Conservation (phyloP, 2,113 vertebrate genomes). For the Hylia prasina region DNA sequence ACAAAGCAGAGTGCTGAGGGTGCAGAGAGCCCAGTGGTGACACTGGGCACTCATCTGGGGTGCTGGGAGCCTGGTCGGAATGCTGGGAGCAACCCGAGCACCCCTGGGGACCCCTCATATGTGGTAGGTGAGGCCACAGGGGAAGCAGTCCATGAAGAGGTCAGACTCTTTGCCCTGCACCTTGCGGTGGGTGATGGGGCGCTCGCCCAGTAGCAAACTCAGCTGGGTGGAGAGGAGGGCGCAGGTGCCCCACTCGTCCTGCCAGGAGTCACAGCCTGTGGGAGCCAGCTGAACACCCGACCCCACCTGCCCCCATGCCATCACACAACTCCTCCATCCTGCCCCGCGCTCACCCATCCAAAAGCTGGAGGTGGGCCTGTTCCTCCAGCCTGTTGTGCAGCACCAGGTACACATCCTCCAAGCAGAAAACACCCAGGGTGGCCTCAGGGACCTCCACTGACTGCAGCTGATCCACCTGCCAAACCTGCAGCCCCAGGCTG, state of each 20-base stretch:
- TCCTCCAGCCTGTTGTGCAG: constrained; percentile 77
- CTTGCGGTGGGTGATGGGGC: constrained; percentile 83
- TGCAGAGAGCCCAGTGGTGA: neutral
- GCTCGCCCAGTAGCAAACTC: constrained; percentile 81
- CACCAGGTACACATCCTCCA: constrained; percentile 87
- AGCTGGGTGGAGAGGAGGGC: constrained; percentile 87
- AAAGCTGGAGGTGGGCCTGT: constrained; percentile 80
- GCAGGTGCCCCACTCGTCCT: constrained; percentile 84
- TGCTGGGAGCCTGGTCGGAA: neutral
- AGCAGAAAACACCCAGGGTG: constrained; percentile 80
- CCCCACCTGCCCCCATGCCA: neutral
- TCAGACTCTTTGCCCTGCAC: constrained; percentile 84
- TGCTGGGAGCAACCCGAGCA: neutral
- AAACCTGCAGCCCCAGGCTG: constrained; percentile 73
- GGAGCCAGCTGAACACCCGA: neutral
- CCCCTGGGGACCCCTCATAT: constrained; percentile 4
- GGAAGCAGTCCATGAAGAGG: constrained; percentile 88
- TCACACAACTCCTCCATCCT: no score
- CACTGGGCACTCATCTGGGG: neutral
- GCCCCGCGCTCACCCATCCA: constrained; percentile 81
- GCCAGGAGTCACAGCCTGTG: constrained; percentile 81
- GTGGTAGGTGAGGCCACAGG: constrained; percentile 86
- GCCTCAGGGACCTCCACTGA: constrained; percentile 69
- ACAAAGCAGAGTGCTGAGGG: neutral
- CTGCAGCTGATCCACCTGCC: constrained; percentile 88